Percentiles rank a stretch among this genome's conserved stretches.
These are phyloP conservation scores for Ectropis grisescens DNA, from an alignment of 1,140 invertebrate genomes.

Conservation along the genomic window DNA sequence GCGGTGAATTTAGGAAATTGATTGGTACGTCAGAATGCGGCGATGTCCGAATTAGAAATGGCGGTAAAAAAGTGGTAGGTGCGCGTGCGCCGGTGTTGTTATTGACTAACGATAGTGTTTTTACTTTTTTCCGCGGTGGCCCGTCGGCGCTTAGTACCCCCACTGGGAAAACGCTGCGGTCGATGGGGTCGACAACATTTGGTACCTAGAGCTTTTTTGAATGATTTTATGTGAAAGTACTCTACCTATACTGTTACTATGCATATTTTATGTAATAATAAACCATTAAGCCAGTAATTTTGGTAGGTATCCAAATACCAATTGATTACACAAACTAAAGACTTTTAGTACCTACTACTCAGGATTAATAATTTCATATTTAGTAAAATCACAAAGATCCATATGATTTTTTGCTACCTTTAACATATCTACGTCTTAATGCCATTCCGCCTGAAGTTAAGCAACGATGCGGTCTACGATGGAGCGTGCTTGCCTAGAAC, in stretches of 20 bases:
- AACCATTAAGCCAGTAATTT: not conserved
- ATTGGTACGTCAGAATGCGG: slow-evolving; percentile 19
- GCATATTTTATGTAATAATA: not conserved
- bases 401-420: too few relatives aligned
- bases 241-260: not conserved
- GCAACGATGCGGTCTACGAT: too few relatives aligned
- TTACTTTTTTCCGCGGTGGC: slow-evolving; percentile 50
- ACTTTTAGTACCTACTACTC: too few relatives aligned
- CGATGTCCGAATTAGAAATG: slow-evolving; percentile 52
- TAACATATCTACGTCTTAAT: too few relatives aligned
- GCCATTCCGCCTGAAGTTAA: too few relatives aligned
- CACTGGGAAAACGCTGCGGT: slow-evolving; percentile 47
- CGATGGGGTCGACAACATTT: slow-evolving; percentile 32
- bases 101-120: slow-evolving; percentile 51
- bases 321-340: too few relatives aligned
- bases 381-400: too few relatives aligned
- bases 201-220: slow-evolving; percentile 1
- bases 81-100: slow-evolving; percentile 36
- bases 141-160: slow-evolving; percentile 45
- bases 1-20: too few relatives aligned
- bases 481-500: too few relatives aligned
- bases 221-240: not conserved
- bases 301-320: too few relatives aligned
- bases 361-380: too few relatives aligned
- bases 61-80: slow-evolving; percentile 30